A percentile compares a stretch with the other conserved stretches of the same genome.
phyloP scores from a whole-genome alignment of 2,113 vertebrate species.

The Oreotrochilus melanogaster region DNA sequence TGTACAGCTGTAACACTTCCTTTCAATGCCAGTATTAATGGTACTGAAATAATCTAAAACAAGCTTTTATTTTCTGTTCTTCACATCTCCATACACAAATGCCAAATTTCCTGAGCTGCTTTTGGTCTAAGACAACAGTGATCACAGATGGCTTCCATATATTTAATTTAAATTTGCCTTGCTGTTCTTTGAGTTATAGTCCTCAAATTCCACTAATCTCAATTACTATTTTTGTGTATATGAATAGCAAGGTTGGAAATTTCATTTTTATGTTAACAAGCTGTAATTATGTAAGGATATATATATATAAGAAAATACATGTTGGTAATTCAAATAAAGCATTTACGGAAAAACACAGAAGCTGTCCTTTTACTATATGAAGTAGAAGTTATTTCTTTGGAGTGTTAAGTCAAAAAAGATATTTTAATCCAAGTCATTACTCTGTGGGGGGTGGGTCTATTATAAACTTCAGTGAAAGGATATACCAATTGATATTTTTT shows the following conservation, averaged over 20 bases:
- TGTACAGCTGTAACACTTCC: not conserved
- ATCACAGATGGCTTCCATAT: not conserved
- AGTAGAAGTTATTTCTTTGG: not conserved
- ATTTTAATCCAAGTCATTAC: not conserved
- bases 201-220: not conserved
- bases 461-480: not conserved
- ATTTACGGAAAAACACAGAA: not conserved
- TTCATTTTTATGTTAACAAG: slow-evolving; percentile 10
- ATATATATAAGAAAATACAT: not conserved
- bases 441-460: not conserved
- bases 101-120: not conserved
- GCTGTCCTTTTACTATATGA: not conserved
- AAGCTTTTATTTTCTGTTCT: not conserved
- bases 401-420: not conserved
- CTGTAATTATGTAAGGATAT: not conserved
- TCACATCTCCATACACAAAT: not conserved
- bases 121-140: not conserved
- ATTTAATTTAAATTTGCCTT: not conserved
- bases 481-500: not conserved
- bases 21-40: not conserved
- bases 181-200: not conserved
- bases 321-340: not conserved
- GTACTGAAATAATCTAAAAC: not conserved
- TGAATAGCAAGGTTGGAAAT: not conserved
- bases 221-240: not conserved